Percentiles rank a stretch among this genome's conserved stretches.
phyloP scores from a whole-genome alignment of 2,888 invertebrate species.

The Aphodius granarius region DNA sequence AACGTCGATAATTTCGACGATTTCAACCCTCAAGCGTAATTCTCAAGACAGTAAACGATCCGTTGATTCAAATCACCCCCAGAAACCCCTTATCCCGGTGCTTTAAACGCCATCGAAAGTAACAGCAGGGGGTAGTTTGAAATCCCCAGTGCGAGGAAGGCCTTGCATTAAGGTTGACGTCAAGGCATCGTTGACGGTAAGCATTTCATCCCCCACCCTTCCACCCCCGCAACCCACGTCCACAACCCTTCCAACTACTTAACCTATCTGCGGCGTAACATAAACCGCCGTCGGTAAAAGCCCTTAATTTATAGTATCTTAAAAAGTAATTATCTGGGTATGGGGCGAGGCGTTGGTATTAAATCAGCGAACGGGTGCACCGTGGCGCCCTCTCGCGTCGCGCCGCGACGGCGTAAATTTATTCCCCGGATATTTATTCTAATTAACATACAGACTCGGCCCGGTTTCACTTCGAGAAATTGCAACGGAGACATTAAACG shows the following conservation, averaged over 20 bases:
- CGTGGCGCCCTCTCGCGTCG: constrained; percentile 5
- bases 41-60: neutral
- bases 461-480: neutral
- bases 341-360: constrained; percentile 33
- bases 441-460: constrained; percentile 11
- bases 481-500: neutral
- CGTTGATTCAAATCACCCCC: neutral
- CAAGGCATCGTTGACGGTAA: neutral
- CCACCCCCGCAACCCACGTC: neutral
- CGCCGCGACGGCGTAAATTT: constrained; percentile 24
- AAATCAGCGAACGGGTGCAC: constrained; percentile 36
- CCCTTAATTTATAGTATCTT: constrained; percentile 46
- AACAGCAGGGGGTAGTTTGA: neutral
- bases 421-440: constrained; percentile 21
- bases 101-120: neutral
- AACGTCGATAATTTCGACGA: neutral
- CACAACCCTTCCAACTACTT: neutral
- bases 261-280: constrained; percentile 17
- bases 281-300: constrained; percentile 38
- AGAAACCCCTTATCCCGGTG: neutral
- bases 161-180: neutral
- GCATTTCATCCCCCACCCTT: neutral
- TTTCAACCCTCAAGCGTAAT: neutral
- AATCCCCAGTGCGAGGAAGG: neutral
- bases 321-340: constrained; percentile 45